Evolutionary conservation across 2,888 invertebrate species (phyloP), one percentile per base, ranked within the genome.

Genomic region (Xestoiulus laeticollis): DNA sequence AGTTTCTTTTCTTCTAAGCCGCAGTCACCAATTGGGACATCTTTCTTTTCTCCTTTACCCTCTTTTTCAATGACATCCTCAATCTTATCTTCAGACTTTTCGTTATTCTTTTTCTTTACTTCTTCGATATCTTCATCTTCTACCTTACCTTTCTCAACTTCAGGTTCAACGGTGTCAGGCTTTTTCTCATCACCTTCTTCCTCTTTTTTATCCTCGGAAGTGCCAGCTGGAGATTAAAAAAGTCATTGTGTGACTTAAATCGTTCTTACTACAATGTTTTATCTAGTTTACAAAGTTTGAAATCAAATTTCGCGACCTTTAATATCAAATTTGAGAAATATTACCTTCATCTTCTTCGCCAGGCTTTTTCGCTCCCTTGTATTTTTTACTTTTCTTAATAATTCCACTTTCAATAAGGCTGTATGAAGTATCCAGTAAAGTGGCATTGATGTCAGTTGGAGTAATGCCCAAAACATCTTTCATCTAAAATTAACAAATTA

Each of bases 341-440:
- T 26, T 88, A 82, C 88, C 88, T 88, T 87, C 87, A 83, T 86
- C 86, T 48, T 88, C 85, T 48, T 88, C 85, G 19, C 88, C 87
- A 30, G 89, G 87, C 38, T 87, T 89, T 68, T 89, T 89, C n/a
- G 87, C 87, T 32, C 88, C 88, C 68, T 89, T 89, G 87, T 90
- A 91, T 87, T 91, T 90, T 88, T 90, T 91, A 4, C 90, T 90
- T 87, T 92, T 92, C 89, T 92, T 92, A 5, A 93, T 91, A 85
- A 93, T 91, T 83, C 93, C 93, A 78, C 91, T 90, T 87, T 93
- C 93, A 85, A 93, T 93, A 89, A 93, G 90, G 86, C 92, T 92
- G 90, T 93, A 92, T 16, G 92, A 93, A 92, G 93, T 93, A 88
- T 93, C 93, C 87, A 93, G 90, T 33, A 94, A 89, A 5, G 93